Percentiles rank a stretch among this genome's conserved stretches.
Conservation (phyloP, 2,888 invertebrate species). For the Lagria hirta region DNA sequence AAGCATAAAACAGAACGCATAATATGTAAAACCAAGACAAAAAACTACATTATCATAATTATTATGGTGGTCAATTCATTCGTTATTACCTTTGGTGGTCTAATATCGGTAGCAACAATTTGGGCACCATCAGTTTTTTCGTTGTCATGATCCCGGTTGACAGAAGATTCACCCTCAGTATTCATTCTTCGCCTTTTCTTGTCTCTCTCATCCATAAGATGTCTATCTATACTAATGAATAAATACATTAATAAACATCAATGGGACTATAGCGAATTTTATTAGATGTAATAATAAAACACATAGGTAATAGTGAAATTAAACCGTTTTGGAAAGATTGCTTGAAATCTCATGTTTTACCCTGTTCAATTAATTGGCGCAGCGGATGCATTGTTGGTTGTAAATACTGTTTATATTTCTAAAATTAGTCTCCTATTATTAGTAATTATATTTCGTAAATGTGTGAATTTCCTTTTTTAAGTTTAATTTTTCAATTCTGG, state of each 20-base stretch:
- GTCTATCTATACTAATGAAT: conserved; percentile 14
- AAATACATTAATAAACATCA: conserved; percentile 14
- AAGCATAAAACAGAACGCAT: conserved; percentile 16
- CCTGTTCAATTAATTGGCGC: conserved; percentile 13
- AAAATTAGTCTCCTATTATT: conserved; percentile 12
- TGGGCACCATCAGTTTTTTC: conserved; percentile 12
- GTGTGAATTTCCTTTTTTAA: conserved; percentile 10
- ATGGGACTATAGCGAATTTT: conserved; percentile 14
- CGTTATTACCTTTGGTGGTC: conserved; percentile 14
- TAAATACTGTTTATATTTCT: conserved; percentile 13
- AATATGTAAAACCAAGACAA: conserved; percentile 16
- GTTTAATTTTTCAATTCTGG: conserved; percentile 10
- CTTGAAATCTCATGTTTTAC: conserved; percentile 18
- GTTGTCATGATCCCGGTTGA: conserved; percentile 15
- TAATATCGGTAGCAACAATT: conserved; percentile 14
- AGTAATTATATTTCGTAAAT: conserved; percentile 8
- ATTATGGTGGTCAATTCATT: conserved; percentile 11
- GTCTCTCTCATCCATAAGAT: conserved; percentile 13
- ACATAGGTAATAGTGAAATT: conserved; percentile 13
- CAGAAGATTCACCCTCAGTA: conserved; percentile 14
- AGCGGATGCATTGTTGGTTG: conserved; percentile 16
- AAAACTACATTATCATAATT: conserved; percentile 16
- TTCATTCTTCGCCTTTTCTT: conserved; percentile 15
- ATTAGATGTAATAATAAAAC: conserved; percentile 15
- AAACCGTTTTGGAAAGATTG: conserved; percentile 16